phyloP scores from a whole-genome alignment of 2,797 vertebrate species.

The Mormyrus hasselquistii region DNA sequence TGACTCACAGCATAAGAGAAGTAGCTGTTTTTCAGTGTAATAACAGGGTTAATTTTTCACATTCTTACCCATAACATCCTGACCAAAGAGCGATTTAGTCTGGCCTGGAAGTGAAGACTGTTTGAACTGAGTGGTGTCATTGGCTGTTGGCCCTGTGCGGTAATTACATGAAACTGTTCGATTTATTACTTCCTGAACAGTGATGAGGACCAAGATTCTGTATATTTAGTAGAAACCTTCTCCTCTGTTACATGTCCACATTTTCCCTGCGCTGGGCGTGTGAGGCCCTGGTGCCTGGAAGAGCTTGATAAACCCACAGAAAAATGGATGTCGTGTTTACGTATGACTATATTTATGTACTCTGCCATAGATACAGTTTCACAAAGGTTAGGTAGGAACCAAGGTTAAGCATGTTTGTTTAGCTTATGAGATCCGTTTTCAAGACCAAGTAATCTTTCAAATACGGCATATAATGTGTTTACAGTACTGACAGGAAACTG shows the following conservation, averaged over 20 bases:
- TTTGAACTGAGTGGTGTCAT: neutral
- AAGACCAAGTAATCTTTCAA: constrained; percentile 19
- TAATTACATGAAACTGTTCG: constrained; percentile 17
- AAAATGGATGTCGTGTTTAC: constrained; percentile 22
- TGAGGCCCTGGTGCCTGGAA: constrained; percentile 4
- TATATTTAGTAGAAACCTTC: neutral
- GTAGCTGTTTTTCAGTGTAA: neutral
- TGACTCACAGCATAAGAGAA: neutral
- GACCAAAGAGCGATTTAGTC: constrained; percentile 6
- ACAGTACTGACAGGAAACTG: constrained; percentile 13
- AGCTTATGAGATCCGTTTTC: constrained; percentile 28
- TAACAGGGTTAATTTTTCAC: constrained; percentile 6
- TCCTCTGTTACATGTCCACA: neutral
- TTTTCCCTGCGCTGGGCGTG: constrained; percentile 27
- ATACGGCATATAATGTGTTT: constrained; percentile 19
- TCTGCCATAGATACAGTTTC: constrained; percentile 23
- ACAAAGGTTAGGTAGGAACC: constrained; percentile 21
- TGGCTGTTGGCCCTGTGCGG: constrained; percentile 13
- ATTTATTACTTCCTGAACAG: constrained; percentile 21
- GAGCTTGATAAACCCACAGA: constrained; percentile 21
- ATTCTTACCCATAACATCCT: constrained; percentile 11
- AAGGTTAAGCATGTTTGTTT: constrained; percentile 40
- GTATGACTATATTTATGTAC: constrained; percentile 14
- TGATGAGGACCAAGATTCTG: constrained; percentile 9
- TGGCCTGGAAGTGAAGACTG: constrained; percentile 7